phyloP scores from a whole-genome alignment of 1,140 invertebrate species.

The Zophobas atratus region DNA sequence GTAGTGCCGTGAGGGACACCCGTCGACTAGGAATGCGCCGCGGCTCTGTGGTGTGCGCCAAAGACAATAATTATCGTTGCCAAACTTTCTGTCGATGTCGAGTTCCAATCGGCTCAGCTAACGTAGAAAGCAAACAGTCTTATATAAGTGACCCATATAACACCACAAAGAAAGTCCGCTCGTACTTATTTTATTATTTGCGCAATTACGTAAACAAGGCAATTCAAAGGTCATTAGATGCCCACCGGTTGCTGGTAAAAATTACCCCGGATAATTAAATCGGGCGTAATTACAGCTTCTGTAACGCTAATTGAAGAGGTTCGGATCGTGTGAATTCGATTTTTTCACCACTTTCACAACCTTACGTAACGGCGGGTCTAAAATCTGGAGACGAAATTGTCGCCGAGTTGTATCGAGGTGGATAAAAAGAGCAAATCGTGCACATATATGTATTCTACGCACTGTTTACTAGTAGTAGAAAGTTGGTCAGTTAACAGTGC shows the following conservation, averaged over 20 bases:
- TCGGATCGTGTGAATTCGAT: slow-evolving; percentile 10
- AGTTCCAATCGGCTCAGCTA: background rate
- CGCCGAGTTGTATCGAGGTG: background rate
- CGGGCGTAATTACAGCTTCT: background rate
- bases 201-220: slow-evolving; percentile 23
- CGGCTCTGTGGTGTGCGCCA: no score
- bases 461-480: background rate
- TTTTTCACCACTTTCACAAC: slow-evolving; percentile 26
- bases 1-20: no score
- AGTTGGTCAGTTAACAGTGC: background rate
- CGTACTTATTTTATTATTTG: slow-evolving; percentile 18
- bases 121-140: slow-evolving; percentile 43
- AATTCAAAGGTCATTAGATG: slow-evolving; percentile 31
- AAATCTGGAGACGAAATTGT: background rate
- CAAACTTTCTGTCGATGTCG: background rate
- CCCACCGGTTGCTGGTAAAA: background rate
- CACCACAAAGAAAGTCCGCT: slow-evolving; percentile 5
- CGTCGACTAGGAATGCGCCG: no score
- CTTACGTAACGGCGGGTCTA: slow-evolving; percentile 2
- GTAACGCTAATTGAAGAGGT: slow-evolving; percentile 11
- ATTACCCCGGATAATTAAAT: slow-evolving; percentile 25
- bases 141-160: slow-evolving; percentile 40
- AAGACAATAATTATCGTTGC: background rate
- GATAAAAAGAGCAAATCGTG: no score
- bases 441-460: no score